Conservation (phyloP, 2,113 vertebrate species). For the Catharus fuscescens region DNA sequence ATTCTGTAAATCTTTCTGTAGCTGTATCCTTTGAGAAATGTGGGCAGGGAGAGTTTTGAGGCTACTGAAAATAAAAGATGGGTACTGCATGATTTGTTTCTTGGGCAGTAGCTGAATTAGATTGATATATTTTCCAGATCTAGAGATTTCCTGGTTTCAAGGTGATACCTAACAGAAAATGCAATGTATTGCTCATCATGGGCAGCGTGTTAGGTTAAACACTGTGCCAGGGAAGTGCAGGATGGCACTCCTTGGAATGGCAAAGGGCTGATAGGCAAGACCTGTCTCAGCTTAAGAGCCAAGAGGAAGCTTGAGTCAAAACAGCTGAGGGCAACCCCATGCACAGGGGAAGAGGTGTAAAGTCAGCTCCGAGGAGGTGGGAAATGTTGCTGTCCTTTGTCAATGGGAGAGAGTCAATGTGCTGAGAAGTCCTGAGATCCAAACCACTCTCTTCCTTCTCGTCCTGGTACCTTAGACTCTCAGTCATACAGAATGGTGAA, state of each 20-base stretch:
- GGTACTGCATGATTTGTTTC: background rate
- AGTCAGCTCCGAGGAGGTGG: fast-evolving
- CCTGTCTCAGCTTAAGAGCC: background rate
- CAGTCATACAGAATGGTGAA: background rate
- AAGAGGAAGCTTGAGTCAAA: background rate
- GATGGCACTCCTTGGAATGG: background rate
- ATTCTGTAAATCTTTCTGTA: background rate
- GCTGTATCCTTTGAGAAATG: background rate
- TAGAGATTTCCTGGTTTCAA: background rate
- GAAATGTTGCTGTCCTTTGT: background rate
- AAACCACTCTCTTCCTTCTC: background rate
- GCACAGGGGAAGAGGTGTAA: background rate
- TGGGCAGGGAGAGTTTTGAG: background rate
- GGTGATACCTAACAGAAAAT: background rate
- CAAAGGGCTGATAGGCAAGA: background rate
- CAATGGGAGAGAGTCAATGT: background rate
- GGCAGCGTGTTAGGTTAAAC: background rate
- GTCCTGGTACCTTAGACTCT: background rate
- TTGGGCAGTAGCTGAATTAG: background rate
- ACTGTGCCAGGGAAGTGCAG: background rate
- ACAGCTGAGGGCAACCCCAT: background rate
- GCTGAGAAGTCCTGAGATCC: background rate
- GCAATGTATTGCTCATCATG: background rate
- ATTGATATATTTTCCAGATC: background rate
- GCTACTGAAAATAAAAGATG: background rate